Conservation (phyloP, 2,113 vertebrate genomes). For the Micromys minutus region DNA sequence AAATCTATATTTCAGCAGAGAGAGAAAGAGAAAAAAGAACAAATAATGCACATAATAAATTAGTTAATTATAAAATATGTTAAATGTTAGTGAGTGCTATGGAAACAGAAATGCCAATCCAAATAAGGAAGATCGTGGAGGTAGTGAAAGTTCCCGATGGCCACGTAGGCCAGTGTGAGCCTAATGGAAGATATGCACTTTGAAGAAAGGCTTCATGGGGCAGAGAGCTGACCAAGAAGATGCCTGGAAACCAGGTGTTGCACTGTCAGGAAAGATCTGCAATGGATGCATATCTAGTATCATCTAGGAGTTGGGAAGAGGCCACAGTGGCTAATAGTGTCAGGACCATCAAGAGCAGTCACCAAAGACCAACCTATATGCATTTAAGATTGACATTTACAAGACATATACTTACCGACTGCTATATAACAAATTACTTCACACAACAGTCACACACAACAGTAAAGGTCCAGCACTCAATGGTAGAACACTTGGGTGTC, state of each 20-base stretch:
- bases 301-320: not conserved
- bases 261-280: not conserved
- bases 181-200: not conserved
- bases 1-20: slow-evolving; percentile 1
- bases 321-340: not conserved
- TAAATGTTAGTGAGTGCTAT: slow-evolving; percentile 1
- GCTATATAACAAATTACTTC: not conserved
- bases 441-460: not conserved
- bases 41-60: not conserved
- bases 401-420: not conserved
- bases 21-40: not conserved
- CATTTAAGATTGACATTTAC: not conserved
- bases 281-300: not conserved
- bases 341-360: not conserved
- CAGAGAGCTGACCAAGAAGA: not conserved
- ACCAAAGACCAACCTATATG: not conserved
- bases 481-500: not conserved
- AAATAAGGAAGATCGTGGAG: not conserved
- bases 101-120: not conserved
- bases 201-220: not conserved
- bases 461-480: not conserved
- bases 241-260: not conserved
- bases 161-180: not conserved
- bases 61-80: not conserved
- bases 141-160: not conserved